Evolutionary conservation across 2,797 vertebrate species (phyloP), one percentile per base, ranked within the genome.

Genomic region (Muraenolepis orangiensis): DNA sequence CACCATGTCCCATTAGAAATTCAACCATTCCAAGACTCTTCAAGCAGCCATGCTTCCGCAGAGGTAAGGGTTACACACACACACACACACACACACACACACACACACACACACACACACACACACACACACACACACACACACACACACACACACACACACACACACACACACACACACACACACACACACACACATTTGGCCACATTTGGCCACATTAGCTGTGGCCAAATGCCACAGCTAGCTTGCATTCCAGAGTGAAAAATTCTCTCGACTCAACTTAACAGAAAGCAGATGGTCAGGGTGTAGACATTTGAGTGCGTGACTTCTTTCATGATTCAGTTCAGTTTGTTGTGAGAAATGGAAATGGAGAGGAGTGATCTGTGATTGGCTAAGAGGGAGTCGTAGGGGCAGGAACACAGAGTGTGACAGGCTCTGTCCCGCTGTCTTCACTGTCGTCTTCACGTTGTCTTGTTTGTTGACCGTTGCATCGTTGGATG

Each of bases 271-370:
- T 30, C 32, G 32, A 23, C 1, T 36, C 30, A 80, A 74, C 23
- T 72, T 89, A 91, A 93, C 77, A 86, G 69, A 81, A 91, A 91
- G 82, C 93, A 93, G 90, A 92, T 91, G 91, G 38, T 28, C 38
- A 31, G 6, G 18, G 74, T 67, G 85, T 69, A 73, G 74, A 72
- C 72, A 86, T 84, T 77, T 46, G 61, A n/a, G 75, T 36, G 67
- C 69, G 77, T 69, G 69, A 46, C n/a, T 72, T 66, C 78, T 72
- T 82, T n/a, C n/a, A 13, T 29, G 61, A 73, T 75, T 74, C 23
- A 82, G 72, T 51, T 29, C 3, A 78, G 79, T 75, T 77, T 81
- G 74, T 32, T 70, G 12, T 70, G 76, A 74, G 76, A 74, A 79
- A 76, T 72, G 26, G 72, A 36, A n/a, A n/a, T n/a, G 61, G n/a